Base-by-base conservation (phyloP, 35 echinoderm and acorn worm species). In the Hemicentrotus pulcherrimus region DNA sequence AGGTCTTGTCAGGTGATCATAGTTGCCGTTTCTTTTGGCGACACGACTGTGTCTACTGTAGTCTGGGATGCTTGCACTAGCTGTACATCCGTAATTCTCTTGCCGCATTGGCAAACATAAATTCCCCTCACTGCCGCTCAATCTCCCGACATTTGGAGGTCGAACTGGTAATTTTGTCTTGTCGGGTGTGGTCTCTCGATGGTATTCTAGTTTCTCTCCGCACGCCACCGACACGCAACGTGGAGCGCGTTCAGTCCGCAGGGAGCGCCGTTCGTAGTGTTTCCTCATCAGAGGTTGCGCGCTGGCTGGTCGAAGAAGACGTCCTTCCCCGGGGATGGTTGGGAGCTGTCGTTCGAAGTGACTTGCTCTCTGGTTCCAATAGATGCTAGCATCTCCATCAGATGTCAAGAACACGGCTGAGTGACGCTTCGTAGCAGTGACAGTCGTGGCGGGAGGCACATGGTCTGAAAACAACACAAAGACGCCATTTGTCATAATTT, bases 71-170 rank as follows among this genome's bases (percentile, higher is more conserved):
- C 91, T 93, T 31, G 91, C 47, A 47, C 91, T 93, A 31, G 91
- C 91, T 31, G 46, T 47, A 58, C 91, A 93, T 31, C 91, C 48
- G 30, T 50, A 93, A 47, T 47, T 58, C 30, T 93, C 91, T 58
- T 93, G 32, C n/a, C 91, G 50, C 91, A 93, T 47, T 24, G 91
- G 91, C 31, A 93, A 58, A 28, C 91, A 93, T n/a, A 93, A 58
- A 47, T 93, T 93, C 22, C 91, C 91, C 30, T 93, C 91, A 58
- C 91, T 93, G 91, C 91, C 91, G 91, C 91, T 93, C 91, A 93
- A 58, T 31, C 91, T 47, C 3, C 91, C 91, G 22, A 93, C 91
- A 58, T 93, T 93, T 28, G 91, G 91, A 47, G 91, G 91, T 47
- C 91, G 46, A 47, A 93, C n/a, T 31, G 91, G 91, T 28, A 93